Evolutionary conservation across 2,888 invertebrate genomes (phyloP).

Genomic region (Dorcus parallelipipedus): DNA sequence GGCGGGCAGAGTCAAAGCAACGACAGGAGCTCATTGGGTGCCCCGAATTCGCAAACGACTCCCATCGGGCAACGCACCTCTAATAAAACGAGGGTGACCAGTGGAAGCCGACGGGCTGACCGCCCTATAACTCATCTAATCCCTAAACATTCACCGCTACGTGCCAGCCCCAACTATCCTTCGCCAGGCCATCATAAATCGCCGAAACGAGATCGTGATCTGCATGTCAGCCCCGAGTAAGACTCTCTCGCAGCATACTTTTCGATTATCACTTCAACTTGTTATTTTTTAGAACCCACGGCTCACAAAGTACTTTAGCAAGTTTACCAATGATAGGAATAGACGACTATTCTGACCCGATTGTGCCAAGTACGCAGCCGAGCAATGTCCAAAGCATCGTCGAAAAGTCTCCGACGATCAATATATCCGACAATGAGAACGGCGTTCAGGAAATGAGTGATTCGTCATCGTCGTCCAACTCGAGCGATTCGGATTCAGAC

Average conservation of each 20-base stretch:
- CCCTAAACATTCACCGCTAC: slow-evolving; percentile 58
- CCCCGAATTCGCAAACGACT: slow-evolving; percentile 36
- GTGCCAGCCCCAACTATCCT: slow-evolving; percentile 54
- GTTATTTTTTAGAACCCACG: slow-evolving; percentile 55
- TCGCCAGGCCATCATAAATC: slow-evolving; percentile 42
- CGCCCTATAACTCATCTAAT: slow-evolving; percentile 49
- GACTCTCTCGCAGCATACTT: background rate
- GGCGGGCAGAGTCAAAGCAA: background rate
- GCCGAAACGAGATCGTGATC: slow-evolving; percentile 42
- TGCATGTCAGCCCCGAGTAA: slow-evolving; percentile 3
- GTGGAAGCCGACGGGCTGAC: slow-evolving; percentile 41
- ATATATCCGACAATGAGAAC: slow-evolving; percentile 24
- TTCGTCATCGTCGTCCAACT: slow-evolving; percentile 42
- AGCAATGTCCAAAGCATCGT: slow-evolving; percentile 1
- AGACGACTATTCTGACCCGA: slow-evolving; percentile 54
- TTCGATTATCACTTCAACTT: background rate
- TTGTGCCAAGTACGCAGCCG: slow-evolving; percentile 13
- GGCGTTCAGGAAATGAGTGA: slow-evolving; percentile 46
- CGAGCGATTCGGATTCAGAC: slow-evolving; percentile 46
- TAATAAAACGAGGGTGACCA: slow-evolving; percentile 46
- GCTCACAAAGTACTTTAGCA: slow-evolving; percentile 66
- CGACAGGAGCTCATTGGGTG: slow-evolving; percentile 1
- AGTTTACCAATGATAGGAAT: slow-evolving; percentile 70
- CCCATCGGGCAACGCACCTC: slow-evolving; percentile 44
- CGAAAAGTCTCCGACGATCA: slow-evolving; percentile 30